Percentiles rank a stretch among this genome's conserved stretches.
phyloP scores from a whole-genome alignment of 1,140 invertebrate genomes.

The Aphidius gifuensis region DNA sequence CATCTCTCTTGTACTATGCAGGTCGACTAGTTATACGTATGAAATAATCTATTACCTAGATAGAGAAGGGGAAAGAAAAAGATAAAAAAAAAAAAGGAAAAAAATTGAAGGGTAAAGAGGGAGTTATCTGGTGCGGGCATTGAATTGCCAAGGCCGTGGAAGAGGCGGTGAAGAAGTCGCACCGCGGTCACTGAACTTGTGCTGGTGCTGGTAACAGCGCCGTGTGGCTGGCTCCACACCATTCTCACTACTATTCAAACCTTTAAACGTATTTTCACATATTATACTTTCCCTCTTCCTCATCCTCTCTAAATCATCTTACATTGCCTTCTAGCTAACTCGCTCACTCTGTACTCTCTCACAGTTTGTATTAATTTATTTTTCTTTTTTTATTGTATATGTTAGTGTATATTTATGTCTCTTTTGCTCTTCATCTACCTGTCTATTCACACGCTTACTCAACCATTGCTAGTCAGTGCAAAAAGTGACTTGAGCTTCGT shows the following conservation, averaged over 20 bases:
- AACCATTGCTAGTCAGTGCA: conserved; percentile 5
- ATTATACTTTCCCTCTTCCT: conserved; percentile 11
- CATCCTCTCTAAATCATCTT: conserved; percentile 9
- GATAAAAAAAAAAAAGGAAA: no score
- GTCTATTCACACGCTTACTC: conserved; percentile 23
- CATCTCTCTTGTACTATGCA: not conserved
- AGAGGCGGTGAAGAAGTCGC: conserved; percentile 42
- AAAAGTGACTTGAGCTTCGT: not conserved
- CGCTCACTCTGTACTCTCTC: not conserved
- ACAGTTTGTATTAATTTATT: no score
- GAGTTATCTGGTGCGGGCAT: conserved; percentile 54
- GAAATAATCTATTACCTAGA: conserved; percentile 52
- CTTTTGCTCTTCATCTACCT: conserved; percentile 1
- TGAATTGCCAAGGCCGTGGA: conserved; percentile 53
- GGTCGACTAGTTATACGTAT: conserved; percentile 47
- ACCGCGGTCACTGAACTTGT: conserved; percentile 49
- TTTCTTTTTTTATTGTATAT: not conserved
- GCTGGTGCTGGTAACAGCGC: conserved; percentile 20
- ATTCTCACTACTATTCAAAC: not conserved
- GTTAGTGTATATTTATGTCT: not conserved
- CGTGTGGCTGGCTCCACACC: conserved; percentile 10
- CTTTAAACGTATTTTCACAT: conserved; percentile 1
- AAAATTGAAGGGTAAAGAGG: conserved; percentile 13
- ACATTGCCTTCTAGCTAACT: conserved; percentile 11
- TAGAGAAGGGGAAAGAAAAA: not conserved